A percentile compares a stretch with the other conserved stretches of the same genome.
These are phyloP conservation scores for Ichneumon xanthorius DNA, from an alignment of 2,888 invertebrate genomes.

Conservation along the genomic window DNA sequence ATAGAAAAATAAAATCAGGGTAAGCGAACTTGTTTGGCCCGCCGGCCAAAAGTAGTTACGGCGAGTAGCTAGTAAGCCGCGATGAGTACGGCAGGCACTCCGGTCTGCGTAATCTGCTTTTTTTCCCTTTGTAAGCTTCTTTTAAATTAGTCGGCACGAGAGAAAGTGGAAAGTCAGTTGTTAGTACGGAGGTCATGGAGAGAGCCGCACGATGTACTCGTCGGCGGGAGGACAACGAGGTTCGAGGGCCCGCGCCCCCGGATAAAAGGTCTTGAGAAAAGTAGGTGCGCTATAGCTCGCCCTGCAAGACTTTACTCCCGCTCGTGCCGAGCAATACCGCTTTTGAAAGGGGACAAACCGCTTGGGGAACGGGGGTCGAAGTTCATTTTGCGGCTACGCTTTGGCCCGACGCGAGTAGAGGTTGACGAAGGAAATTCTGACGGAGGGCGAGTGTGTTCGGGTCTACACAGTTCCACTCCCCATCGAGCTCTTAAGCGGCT, in stretches of 20 bases:
- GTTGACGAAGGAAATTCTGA: slow-evolving; percentile 32
- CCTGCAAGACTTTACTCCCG: slow-evolving; percentile 3
- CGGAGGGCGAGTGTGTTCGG: slow-evolving; percentile 34
- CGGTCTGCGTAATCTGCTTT: slow-evolving; percentile 8
- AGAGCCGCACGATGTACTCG: slow-evolving; percentile 41
- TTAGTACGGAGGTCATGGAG: slow-evolving; percentile 6
- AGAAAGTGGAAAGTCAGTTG: slow-evolving; percentile 43
- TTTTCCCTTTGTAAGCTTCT: slow-evolving; percentile 46
- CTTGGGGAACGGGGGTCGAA: slow-evolving; percentile 48
- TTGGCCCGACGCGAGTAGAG: slow-evolving; percentile 17
- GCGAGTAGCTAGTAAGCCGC: slow-evolving; percentile 47
- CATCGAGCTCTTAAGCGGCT: slow-evolving; percentile 11
- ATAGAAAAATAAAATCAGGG: slow-evolving; percentile 13
- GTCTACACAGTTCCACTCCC: slow-evolving; percentile 23
- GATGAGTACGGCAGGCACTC: slow-evolving; percentile 2
- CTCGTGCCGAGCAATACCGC: slow-evolving; percentile 30
- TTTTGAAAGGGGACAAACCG: slow-evolving; percentile 41
- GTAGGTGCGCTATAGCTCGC: slow-evolving; percentile 30
- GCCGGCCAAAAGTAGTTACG: slow-evolving; percentile 49
- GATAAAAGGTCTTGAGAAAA: slow-evolving; percentile 46
- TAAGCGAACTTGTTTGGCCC: slow-evolving; percentile 25
- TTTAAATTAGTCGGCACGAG: slow-evolving; percentile 51
- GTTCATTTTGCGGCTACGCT: slow-evolving; percentile 63
- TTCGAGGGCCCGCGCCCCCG: slow-evolving; percentile 19
- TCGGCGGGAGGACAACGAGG: slow-evolving; percentile 48